Evolutionary conservation across 2,113 vertebrate genomes (phyloP).

Genomic region (Sminthopsis crassicaudata): DNA sequence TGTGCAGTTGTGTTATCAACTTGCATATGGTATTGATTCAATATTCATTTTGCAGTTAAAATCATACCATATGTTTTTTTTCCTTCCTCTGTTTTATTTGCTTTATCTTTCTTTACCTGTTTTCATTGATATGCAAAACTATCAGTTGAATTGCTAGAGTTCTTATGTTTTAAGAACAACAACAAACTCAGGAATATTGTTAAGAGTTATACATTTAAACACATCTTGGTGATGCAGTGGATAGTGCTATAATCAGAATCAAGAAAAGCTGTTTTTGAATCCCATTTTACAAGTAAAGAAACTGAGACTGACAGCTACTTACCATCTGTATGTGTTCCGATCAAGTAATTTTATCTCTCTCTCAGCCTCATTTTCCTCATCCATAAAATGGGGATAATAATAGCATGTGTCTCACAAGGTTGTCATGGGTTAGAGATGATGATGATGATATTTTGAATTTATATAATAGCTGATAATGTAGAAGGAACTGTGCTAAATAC

Average conservation of each 20-base stretch:
- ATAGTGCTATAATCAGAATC: not conserved
- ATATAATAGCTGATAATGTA: not conserved
- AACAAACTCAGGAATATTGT: not conserved
- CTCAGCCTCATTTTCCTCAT: not conserved
- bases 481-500: not conserved
- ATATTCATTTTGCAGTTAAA: slow-evolving; percentile 1
- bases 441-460: not conserved
- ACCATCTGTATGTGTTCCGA: not conserved
- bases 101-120: slow-evolving; percentile 33
- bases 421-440: not conserved
- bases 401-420: not conserved
- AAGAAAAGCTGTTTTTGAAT: not conserved
- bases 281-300: not conserved
- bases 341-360: not conserved
- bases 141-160: not conserved
- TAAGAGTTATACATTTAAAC: not conserved
- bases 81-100: not conserved
- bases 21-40: slow-evolving; percentile 59
- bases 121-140: not conserved
- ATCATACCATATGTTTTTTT: slow-evolving; percentile 27
- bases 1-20: slow-evolving; percentile 51
- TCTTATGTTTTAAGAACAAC: not conserved
- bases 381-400: not conserved
- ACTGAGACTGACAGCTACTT: not conserved
- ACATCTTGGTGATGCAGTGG: not conserved